These are phyloP conservation scores for Tinea trinotella DNA, from an alignment of 2,888 invertebrate genomes.

Conservation along the genomic window DNA sequence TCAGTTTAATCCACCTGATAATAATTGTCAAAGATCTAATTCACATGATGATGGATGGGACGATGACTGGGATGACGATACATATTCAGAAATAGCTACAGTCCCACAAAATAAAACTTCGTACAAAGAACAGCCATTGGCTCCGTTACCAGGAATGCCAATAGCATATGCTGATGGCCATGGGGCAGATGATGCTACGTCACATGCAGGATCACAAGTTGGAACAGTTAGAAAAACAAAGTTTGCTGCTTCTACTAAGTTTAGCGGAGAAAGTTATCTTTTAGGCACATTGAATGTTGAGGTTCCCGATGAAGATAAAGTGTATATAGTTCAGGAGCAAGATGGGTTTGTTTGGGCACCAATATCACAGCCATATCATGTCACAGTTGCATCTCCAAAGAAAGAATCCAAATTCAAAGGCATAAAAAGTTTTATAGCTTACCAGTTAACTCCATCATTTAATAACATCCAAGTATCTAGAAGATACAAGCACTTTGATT, in stretches of 20 bases:
- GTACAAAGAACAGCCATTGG: constrained; percentile 48
- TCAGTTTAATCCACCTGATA: constrained; percentile 55
- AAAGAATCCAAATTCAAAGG: constrained; percentile 98
- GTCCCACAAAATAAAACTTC: constrained; percentile 48
- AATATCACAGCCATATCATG: constrained; percentile 81
- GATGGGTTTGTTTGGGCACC: constrained; percentile 85
- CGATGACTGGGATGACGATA: constrained; percentile 89
- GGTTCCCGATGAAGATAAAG: constrained; percentile 79
- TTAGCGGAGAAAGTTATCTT: constrained; percentile 91
- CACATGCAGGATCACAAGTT: constrained; percentile 70
- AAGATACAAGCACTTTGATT: constrained; percentile 99
- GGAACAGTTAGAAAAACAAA: constrained; percentile 82
- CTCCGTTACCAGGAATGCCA: constrained; percentile 66
- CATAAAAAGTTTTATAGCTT: constrained; percentile 97
- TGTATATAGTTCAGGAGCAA: constrained; percentile 81
- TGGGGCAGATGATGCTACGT: constrained; percentile 64
- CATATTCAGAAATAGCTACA: constrained; percentile 83
- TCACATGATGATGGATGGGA: constrained; percentile 83
- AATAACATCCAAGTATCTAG: constrained; percentile 94
- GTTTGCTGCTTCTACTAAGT: constrained; percentile 92
- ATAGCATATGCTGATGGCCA: constrained; percentile 56
- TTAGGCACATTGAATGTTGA: constrained; percentile 80
- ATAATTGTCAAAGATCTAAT: constrained; percentile 48
- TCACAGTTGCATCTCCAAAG: constrained; percentile 93
- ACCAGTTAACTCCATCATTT: constrained; percentile 95